Conservation (phyloP, 2,888 invertebrate species). For the Diaphora mendica region DNA sequence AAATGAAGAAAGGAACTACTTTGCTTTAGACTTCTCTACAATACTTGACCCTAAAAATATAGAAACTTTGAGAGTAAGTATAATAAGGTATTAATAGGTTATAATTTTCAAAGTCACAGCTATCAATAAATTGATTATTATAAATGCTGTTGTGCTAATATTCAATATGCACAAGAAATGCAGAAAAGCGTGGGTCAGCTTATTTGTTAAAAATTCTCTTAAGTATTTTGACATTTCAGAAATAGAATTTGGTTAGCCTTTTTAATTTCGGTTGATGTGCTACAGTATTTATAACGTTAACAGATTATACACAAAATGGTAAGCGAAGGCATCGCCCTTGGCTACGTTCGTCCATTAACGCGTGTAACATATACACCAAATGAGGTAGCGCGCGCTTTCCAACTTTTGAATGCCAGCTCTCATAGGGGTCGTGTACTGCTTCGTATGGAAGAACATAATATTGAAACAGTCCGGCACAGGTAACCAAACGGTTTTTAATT, state of each 20-base stretch:
- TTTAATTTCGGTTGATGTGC: too few species aligned
- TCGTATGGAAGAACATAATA: slow-evolving; percentile 10
- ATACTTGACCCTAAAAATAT: slow-evolving; percentile 48
- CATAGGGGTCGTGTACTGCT: slow-evolving; percentile 43
- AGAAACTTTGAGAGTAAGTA: slow-evolving; percentile 50
- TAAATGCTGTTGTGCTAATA: too few species aligned
- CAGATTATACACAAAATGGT: slow-evolving; percentile 59
- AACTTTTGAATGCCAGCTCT: slow-evolving; percentile 23
- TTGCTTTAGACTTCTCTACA: slow-evolving; percentile 51
- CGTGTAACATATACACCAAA: slow-evolving; percentile 54
- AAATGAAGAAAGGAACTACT: slow-evolving; percentile 42
- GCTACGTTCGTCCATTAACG: too few species aligned
- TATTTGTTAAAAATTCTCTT: too few species aligned
- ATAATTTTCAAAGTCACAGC: neutral
- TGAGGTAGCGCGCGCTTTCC: slow-evolving; percentile 35
- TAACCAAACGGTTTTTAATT: slow-evolving; percentile 10
- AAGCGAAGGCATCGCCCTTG: slow-evolving; percentile 67
- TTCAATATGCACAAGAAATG: too few species aligned
- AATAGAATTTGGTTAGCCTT: too few species aligned
- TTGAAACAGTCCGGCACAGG: slow-evolving; percentile 22
- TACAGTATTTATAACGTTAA: slow-evolving; percentile 14
- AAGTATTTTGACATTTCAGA: neutral
- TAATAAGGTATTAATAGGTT: neutral
- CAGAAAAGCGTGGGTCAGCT: too few species aligned
- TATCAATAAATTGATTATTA: too few species aligned